A percentile compares a stretch with the other conserved stretches of the same genome.
Conservation (phyloP, 2,888 invertebrate genomes). For the Drosophila cognata region DNA sequence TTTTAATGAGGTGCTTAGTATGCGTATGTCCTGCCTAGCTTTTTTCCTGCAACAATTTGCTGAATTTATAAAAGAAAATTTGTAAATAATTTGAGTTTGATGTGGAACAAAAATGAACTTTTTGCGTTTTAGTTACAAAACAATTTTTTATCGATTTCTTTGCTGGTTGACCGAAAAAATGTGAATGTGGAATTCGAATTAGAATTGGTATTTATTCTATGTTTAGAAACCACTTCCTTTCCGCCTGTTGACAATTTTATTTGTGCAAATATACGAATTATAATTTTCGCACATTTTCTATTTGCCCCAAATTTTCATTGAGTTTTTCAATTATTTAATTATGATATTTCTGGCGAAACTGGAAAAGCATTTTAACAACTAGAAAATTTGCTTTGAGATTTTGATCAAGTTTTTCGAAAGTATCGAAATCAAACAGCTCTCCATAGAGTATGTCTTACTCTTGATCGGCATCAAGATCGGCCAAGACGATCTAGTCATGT, state of each 20-base stretch:
- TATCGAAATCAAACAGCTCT: not conserved
- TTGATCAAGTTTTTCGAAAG: not conserved
- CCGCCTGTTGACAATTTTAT: not conserved
- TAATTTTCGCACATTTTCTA: not conserved
- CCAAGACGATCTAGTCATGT: not conserved
- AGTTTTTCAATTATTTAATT: not conserved
- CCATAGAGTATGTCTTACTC: not conserved
- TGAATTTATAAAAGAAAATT: not conserved
- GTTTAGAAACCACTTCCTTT: not conserved
- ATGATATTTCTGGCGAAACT: not conserved
- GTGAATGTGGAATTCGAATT: not conserved
- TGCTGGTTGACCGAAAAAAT: not conserved
- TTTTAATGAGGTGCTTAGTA: constrained; percentile 72
- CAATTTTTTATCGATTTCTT: not conserved
- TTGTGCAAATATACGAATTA: not conserved
- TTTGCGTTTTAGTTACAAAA: not conserved
- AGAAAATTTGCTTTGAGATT: not conserved
- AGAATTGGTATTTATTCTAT: not conserved
- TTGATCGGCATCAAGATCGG: not conserved
- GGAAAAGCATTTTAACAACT: not conserved
- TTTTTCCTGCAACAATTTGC: not conserved
- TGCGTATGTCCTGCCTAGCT: constrained; percentile 25
- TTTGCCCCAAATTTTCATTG: too few relatives aligned
- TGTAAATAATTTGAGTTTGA: not conserved
- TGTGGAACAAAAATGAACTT: not conserved